These are phyloP conservation scores for Herminia tarsipennalis DNA, from an alignment of 2,888 invertebrate species.

Conservation along the genomic window DNA sequence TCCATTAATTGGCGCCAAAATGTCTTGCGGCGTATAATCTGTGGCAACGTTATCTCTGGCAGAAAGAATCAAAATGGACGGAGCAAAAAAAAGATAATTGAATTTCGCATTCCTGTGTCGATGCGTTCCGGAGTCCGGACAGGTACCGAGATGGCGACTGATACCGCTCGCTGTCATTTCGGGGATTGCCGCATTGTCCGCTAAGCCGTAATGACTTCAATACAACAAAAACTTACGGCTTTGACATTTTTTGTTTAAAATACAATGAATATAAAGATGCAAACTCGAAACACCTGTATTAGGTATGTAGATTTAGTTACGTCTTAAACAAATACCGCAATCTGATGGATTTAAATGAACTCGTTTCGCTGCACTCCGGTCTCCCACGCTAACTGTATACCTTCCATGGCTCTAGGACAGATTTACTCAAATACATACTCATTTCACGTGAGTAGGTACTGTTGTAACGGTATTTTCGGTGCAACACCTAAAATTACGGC, in stretches of 20 bases:
- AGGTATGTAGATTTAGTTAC: conserved; percentile 15
- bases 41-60: conserved; percentile 28
- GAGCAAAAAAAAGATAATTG: conserved; percentile 48
- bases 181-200: conserved; percentile 26
- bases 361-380: conserved; percentile 13
- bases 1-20: conserved; percentile 31
- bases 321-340: conserved; percentile 21
- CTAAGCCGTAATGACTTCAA: conserved; percentile 12
- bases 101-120: conserved; percentile 47
- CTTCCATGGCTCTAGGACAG: neutral
- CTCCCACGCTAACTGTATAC: conserved; percentile 15
- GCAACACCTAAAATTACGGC: conserved; percentile 10
- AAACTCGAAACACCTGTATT: conserved; percentile 20
- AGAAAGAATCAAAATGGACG: conserved; percentile 35
- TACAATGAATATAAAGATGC: conserved; percentile 1
- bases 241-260: conserved; percentile 7
- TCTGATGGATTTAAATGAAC: conserved; percentile 24
- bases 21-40: conserved; percentile 23
- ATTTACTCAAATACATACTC: neutral
- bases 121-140: conserved; percentile 27
- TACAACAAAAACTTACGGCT: conserved; percentile 14
- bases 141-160: conserved; percentile 32
- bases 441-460: neutral
- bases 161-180: conserved; percentile 13
- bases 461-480: conserved; percentile 1